Conservation (phyloP, 2,797 vertebrate genomes). For the Linurgus olivaceus region DNA sequence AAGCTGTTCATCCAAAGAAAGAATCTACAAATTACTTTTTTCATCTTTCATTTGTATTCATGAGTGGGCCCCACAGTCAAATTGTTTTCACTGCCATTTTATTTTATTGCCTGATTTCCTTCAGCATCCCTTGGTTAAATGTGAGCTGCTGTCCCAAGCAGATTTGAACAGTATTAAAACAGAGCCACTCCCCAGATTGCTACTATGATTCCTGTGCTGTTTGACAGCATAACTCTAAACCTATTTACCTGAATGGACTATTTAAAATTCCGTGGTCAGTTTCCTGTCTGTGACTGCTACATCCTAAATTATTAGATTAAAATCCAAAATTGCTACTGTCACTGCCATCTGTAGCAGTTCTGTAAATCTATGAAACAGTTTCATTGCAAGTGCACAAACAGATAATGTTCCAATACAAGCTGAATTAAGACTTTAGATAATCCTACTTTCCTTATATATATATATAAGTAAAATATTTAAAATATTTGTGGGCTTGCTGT, state of each 20-base stretch:
- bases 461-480: not conserved
- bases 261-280: not conserved
- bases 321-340: not conserved
- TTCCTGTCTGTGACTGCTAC: not conserved
- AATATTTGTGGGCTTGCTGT: not conserved
- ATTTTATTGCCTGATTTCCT: not conserved
- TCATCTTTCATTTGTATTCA: not conserved
- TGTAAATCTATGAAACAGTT: not conserved
- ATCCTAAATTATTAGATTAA: not conserved
- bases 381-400: not conserved
- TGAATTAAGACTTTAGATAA: not conserved
- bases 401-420: not conserved
- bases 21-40: not conserved
- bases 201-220: not conserved
- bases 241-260: not conserved
- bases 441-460: too few species aligned
- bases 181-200: not conserved
- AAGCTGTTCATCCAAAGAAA: not conserved
- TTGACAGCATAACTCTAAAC: not conserved
- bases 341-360: not conserved
- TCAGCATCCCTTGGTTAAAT: not conserved
- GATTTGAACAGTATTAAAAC: not conserved
- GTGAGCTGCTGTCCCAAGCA: not conserved
- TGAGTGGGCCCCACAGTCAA: not conserved
- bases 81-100: not conserved